A percentile compares a stretch with the other conserved stretches of the same genome.
Evolutionary conservation across 1,140 invertebrate species (phyloP).

Genomic region (Sarcophaga bullata): DNA sequence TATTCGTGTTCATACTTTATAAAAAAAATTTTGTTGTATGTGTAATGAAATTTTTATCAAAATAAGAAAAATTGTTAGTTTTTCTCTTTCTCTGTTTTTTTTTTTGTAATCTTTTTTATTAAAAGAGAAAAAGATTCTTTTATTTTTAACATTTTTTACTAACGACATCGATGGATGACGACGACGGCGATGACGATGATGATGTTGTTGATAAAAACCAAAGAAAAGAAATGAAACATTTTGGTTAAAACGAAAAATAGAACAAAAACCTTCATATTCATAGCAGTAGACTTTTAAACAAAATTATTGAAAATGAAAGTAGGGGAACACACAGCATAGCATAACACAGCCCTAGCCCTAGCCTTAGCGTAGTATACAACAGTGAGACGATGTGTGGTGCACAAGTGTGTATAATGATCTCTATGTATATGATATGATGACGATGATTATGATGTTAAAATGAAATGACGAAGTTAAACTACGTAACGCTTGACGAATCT

Average conservation of each 20-base stretch:
- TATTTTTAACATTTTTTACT: neutral
- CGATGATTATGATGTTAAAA: neutral
- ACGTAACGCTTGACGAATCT: slow-evolving; percentile 26
- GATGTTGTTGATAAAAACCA: slow-evolving; percentile 7
- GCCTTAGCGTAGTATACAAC: no score
- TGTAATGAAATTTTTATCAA: neutral
- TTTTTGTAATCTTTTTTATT: no score
- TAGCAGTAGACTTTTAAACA: slow-evolving; percentile 17
- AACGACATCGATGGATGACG: neutral
- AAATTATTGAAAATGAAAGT: slow-evolving; percentile 22
- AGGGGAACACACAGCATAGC: neutral
- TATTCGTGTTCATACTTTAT: neutral
- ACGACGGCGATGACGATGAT: neutral
- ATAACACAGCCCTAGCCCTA: no score
- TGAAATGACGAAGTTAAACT: neutral
- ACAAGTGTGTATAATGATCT: neutral
- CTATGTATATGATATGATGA: slow-evolving; percentile 1
- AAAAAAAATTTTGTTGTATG: neutral
- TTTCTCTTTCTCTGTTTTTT: neutral
- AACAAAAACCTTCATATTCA: slow-evolving; percentile 9
- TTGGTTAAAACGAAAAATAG: neutral
- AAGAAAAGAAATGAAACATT: neutral
- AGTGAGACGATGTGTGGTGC: no score
- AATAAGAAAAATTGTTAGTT: slow-evolving; percentile 22
- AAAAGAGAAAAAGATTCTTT: no score